Conservation (phyloP, 2,888 invertebrate species). For the Dugesia japonica region DNA sequence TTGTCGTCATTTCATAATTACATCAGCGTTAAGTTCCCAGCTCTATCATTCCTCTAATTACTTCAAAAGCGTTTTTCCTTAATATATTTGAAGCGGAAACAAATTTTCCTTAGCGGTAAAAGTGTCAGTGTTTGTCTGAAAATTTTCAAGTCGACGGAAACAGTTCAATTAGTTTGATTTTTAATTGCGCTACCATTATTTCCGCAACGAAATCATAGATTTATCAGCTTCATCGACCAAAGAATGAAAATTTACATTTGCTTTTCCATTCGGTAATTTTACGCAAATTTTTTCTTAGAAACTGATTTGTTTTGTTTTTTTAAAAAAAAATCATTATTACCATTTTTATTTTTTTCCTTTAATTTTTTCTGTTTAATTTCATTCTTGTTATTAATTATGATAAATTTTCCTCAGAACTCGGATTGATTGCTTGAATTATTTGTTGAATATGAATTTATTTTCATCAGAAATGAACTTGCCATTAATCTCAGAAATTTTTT, state of each 20-base stretch:
- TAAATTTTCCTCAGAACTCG: background rate
- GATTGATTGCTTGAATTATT: background rate
- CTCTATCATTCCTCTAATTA: background rate
- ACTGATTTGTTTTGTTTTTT: background rate
- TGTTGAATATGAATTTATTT: too few species aligned
- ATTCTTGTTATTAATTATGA: background rate
- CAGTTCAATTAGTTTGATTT: constrained; percentile 16
- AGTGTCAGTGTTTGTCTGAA: background rate
- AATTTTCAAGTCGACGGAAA: background rate
- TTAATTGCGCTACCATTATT: constrained; percentile 16
- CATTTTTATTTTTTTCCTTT: background rate
- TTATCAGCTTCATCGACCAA: background rate
- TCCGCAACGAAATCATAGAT: constrained; percentile 12
- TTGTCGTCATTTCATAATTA: background rate
- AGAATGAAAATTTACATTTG: constrained; percentile 8
- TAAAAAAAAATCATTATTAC: background rate
- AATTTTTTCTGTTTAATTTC: background rate
- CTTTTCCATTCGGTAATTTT: background rate
- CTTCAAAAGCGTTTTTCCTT: background rate
- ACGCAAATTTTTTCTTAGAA: background rate
- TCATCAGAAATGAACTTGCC: background rate
- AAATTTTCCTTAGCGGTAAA: background rate
- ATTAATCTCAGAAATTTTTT: background rate
- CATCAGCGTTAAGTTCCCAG: background rate
- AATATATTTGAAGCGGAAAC: background rate